These are phyloP conservation scores for Aphodius sticticus DNA, from an alignment of 2,888 invertebrate species.

Conservation along the genomic window DNA sequence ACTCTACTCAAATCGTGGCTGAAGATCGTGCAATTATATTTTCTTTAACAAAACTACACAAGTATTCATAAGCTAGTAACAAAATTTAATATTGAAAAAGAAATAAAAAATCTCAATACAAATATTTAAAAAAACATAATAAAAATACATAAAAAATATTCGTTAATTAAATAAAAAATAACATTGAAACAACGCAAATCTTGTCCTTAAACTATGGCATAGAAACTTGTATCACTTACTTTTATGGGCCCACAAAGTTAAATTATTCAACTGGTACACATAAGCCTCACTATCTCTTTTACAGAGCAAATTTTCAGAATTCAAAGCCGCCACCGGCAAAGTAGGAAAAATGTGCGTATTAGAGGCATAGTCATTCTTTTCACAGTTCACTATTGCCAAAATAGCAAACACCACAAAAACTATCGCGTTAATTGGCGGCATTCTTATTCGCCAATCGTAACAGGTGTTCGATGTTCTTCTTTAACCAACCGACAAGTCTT, in stretches of 20 bases:
- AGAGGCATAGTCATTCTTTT: background rate
- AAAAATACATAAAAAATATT: too few species aligned
- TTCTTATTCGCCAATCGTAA: background rate
- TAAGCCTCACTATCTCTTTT: constrained; percentile 49
- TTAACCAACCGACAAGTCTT: background rate
- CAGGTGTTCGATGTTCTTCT: background rate
- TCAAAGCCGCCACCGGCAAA: constrained; percentile 47
- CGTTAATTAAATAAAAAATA: background rate
- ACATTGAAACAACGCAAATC: background rate
- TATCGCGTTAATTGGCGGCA: background rate
- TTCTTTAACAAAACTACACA: too few species aligned
- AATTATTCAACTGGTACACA: constrained; percentile 59
- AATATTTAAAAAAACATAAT: too few species aligned
- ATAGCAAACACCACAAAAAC: background rate
- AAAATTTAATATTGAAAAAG: too few species aligned
- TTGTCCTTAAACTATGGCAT: background rate
- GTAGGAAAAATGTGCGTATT: constrained; percentile 47
- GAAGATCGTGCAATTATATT: too few species aligned
- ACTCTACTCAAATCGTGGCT: too few species aligned
- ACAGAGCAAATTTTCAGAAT: constrained; percentile 47
- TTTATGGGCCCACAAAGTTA: constrained; percentile 67
- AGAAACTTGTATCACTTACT: constrained; percentile 56
- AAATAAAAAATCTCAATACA: too few species aligned
- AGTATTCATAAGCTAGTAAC: too few species aligned
- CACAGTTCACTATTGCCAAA: background rate